These are phyloP conservation scores for Cyclura pinguis DNA, from an alignment of 2,797 vertebrate genomes.

Conservation along the genomic window DNA sequence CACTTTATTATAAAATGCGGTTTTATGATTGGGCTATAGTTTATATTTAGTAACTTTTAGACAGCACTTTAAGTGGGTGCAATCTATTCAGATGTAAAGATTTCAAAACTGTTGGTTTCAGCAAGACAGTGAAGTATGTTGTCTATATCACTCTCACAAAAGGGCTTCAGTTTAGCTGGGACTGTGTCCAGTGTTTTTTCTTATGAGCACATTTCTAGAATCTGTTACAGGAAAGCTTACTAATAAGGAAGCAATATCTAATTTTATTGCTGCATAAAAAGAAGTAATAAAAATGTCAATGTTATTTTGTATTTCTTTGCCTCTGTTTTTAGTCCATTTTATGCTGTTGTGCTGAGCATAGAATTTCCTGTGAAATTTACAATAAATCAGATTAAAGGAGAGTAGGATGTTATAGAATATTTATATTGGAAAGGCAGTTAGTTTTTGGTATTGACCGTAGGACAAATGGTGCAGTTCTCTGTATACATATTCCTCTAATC, in stretches of 20 bases:
- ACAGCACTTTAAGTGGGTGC: not conserved
- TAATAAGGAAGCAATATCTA: constrained; percentile 50
- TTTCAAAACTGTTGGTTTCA: not conserved
- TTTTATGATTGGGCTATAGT: not conserved
- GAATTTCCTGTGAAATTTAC: constrained; percentile 41
- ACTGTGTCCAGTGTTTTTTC: constrained; percentile 17
- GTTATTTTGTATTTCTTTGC: constrained; percentile 51
- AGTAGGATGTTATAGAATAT: constrained; percentile 38
- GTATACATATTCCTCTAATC: constrained; percentile 18
- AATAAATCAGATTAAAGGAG: constrained; percentile 37
- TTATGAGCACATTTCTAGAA: constrained; percentile 34
- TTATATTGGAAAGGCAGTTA: constrained; percentile 38
- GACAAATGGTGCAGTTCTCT: constrained; percentile 14
- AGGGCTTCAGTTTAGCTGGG: not conserved
- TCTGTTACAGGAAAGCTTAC: constrained; percentile 36
- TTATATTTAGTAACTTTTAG: not conserved
- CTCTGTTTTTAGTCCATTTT: not conserved
- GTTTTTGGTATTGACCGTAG: not conserved
- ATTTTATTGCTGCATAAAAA: constrained; percentile 55
- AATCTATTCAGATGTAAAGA: not conserved
- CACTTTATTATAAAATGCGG: not conserved
- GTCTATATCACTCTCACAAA: not conserved
- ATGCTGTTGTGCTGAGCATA: constrained; percentile 34
- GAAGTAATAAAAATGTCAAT: constrained; percentile 47
- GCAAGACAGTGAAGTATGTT: not conserved